Base-by-base conservation (phyloP, 1,140 invertebrate species). In the Zaprionus vittiger region DNA sequence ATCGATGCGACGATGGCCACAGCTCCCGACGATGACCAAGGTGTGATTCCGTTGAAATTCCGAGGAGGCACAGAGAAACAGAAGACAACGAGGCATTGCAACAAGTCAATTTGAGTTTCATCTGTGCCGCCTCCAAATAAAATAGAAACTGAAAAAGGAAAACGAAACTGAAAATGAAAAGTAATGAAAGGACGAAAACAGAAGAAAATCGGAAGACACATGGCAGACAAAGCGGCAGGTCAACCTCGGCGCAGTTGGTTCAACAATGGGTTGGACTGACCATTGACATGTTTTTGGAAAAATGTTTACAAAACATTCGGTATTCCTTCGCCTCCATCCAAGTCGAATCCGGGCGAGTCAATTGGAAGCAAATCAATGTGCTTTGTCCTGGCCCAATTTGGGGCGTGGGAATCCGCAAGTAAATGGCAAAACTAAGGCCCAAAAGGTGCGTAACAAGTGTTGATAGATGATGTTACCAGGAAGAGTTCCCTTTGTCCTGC, bases 231-330 rank as follows among this genome's bases (percentile, higher is more conserved):
- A 34, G 54, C 60, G 66, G 59, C 73, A 71, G 60, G 68, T 67
- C 73, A 70, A 47, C 67, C 14, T 15, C 49, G 62, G 44, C 66
- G 20, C 24, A 20, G 24, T 31, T 24, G 20, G 6, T n/a, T n/a
- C 56, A 75, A 80, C 78, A 82, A 82, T 78, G 55, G 55, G 44
- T 34, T 56, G 56, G 14, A 28, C 61, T 24, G 41, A 28, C 80
- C 72, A 72, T 83, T 83, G 81, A 81, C 79, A 75, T 78, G 68
- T 79, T 85, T 85, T 85, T 81, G 71, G 82, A 81, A 84, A 79
- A 81, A 74, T 90, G 86, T 90, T 90, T 91, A 90, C 85, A 90
- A 89, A 90, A 90, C 82, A 90, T 75, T 81, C 74, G 71, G 67
- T 73, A 80, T 54, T 64, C 59, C 57, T 28, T 20, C 7, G 47